Evolutionary conservation across 2,888 invertebrate species (phyloP).

Genomic region (Ophion ventricosus): DNA sequence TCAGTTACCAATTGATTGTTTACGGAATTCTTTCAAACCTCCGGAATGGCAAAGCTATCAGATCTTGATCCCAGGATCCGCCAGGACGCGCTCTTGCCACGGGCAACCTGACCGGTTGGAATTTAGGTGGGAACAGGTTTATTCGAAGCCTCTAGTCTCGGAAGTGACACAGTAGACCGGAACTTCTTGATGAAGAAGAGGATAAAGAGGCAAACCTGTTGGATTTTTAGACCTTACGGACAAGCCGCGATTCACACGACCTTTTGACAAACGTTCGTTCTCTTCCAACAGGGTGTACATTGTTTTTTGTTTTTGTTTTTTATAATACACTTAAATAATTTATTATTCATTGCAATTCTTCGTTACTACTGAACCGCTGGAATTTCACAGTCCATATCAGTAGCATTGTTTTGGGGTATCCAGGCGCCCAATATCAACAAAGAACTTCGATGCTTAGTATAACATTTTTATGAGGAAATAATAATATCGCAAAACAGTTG

Average conservation of each 20-base stretch:
- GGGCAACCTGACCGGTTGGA: not conserved
- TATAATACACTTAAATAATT: not conserved
- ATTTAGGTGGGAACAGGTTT: not conserved
- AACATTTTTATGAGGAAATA: not conserved
- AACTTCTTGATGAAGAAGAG: not conserved
- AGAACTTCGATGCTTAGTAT: not conserved
- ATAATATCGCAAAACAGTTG: not conserved
- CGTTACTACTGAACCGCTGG: not conserved
- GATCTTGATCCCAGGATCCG: not conserved
- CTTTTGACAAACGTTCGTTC: too few species aligned
- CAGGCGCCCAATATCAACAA: not conserved
- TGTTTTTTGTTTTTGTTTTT: too few species aligned
- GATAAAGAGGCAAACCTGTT: not conserved
- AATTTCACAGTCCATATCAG: not conserved
- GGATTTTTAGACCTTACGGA: not conserved
- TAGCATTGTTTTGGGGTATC: not conserved
- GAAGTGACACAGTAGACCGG: not conserved
- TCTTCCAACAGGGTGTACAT: too few species aligned
- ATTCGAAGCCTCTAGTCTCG: not conserved
- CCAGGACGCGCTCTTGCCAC: not conserved
- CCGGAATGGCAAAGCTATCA: not conserved
- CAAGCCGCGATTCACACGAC: not conserved
- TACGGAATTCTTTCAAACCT: not conserved
- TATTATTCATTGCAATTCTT: not conserved
- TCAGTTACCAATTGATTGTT: not conserved